These are phyloP conservation scores for Axea sp. DNA, from an alignment of 2,888 invertebrate genomes.

Conservation along the genomic window DNA sequence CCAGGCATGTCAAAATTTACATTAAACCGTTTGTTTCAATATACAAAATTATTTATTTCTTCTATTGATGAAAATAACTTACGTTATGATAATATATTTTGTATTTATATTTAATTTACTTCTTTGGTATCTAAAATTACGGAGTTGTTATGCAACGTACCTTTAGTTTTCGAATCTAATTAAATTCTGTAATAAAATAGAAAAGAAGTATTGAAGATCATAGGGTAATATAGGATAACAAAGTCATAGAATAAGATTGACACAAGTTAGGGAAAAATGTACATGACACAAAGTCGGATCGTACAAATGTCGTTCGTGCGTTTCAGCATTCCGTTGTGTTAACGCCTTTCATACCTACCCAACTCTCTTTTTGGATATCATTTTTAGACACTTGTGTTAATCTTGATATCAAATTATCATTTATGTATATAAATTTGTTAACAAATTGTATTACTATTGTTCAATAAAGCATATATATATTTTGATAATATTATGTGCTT, in stretches of 20 bases:
- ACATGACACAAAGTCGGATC: slow-evolving; percentile 25
- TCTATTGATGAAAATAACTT: no score
- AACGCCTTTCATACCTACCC: no score
- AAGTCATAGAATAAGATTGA: slow-evolving; percentile 37
- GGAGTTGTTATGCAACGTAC: no score
- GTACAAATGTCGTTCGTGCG: slow-evolving; percentile 9
- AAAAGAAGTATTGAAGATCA: not conserved
- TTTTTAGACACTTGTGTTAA: slow-evolving; percentile 36
- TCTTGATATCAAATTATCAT: slow-evolving; percentile 39
- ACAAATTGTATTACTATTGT: slow-evolving; percentile 55
- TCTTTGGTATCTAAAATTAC: no score
- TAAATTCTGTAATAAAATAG: no score
- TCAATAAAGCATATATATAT: slow-evolving; percentile 59
- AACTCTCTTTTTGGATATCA: not conserved
- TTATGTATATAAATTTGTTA: slow-evolving; percentile 59
- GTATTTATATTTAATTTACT: no score
- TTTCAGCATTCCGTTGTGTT: no score
- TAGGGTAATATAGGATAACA: slow-evolving; percentile 18
- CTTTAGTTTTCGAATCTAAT: no score
- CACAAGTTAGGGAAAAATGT: slow-evolving; percentile 16
- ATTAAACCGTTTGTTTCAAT: no score
- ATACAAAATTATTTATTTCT: no score
- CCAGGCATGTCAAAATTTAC: no score
- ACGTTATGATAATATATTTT: no score
- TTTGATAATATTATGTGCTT: slow-evolving; percentile 59